Conservation (phyloP, 2,888 invertebrate genomes). For the Trachelus stipa region DNA sequence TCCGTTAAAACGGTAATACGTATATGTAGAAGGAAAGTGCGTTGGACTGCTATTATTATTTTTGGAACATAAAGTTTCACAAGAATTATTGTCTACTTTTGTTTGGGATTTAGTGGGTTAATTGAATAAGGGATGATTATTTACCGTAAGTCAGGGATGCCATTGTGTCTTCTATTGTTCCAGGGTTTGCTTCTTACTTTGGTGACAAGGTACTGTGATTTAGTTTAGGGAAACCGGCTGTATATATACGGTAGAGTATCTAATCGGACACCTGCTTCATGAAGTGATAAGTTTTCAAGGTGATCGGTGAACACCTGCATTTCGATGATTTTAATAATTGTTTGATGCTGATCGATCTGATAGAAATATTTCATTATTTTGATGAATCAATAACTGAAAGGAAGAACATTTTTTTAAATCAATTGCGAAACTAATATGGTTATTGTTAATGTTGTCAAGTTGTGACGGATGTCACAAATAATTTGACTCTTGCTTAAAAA, state of each 20-base stretch:
- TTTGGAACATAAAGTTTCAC: neutral
- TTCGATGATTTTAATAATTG: neutral
- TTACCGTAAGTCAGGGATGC: neutral
- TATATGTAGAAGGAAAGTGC: neutral
- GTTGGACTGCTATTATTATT: neutral
- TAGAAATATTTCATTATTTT: neutral
- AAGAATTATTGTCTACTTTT: neutral
- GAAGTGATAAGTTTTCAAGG: slow-evolving; percentile 22
- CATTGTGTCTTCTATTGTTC: neutral
- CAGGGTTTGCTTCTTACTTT: neutral
- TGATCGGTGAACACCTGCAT: neutral
- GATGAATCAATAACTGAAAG: neutral
- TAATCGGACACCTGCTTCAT: slow-evolving; percentile 18
- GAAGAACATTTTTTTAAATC: neutral
- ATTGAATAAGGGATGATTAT: neutral
- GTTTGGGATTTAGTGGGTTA: neutral
- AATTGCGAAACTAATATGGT: neutral
- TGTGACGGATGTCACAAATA: neutral
- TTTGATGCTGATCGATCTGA: neutral
- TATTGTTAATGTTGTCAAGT: neutral
- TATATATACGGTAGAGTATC: slow-evolving; percentile 23
- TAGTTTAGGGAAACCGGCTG: slow-evolving; percentile 8
- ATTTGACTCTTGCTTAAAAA: neutral
- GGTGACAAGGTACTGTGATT: neutral
- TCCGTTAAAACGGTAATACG: neutral